phyloP scores from a whole-genome alignment of 2,113 vertebrate species.

The Micronycteris hirsuta region DNA sequence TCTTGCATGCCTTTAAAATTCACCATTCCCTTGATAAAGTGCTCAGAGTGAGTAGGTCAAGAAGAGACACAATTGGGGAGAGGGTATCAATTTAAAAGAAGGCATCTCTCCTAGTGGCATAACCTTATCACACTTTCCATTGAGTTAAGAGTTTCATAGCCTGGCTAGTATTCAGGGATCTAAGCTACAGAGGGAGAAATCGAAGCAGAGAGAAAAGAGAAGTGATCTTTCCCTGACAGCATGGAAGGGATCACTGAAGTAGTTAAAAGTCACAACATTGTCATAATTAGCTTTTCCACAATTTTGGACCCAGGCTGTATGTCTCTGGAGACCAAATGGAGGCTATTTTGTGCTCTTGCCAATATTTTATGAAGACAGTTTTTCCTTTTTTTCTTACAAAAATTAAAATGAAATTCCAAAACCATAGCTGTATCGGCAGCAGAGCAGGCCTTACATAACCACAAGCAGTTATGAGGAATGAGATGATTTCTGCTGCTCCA shows the following conservation, averaged over 20 bases:
- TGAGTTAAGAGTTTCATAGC: background rate
- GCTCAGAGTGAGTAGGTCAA: background rate
- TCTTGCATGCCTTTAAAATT: background rate
- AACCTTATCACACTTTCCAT: background rate
- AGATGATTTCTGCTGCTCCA: conserved; percentile 41
- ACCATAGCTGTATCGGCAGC: background rate
- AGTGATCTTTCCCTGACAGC: background rate
- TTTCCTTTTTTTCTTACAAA: background rate
- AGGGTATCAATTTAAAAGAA: background rate
- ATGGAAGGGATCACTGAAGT: background rate
- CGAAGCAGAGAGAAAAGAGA: background rate
- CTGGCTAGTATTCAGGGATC: background rate
- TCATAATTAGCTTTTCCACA: background rate
- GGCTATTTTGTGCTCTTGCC: background rate
- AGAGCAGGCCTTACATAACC: background rate
- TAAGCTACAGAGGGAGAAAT: background rate
- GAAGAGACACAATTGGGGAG: background rate
- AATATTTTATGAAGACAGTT: conserved; percentile 1
- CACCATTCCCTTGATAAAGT: background rate
- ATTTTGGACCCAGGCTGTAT: background rate
- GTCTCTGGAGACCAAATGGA: background rate
- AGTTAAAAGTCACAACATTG: background rate
- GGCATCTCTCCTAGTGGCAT: background rate
- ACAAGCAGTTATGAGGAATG: background rate
- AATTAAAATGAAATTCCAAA: conserved; percentile 14